A percentile compares a stretch with the other conserved stretches of the same genome.
Evolutionary conservation across 2,113 vertebrate species (phyloP).

Genomic region (Patagioenas fasciata): DNA sequence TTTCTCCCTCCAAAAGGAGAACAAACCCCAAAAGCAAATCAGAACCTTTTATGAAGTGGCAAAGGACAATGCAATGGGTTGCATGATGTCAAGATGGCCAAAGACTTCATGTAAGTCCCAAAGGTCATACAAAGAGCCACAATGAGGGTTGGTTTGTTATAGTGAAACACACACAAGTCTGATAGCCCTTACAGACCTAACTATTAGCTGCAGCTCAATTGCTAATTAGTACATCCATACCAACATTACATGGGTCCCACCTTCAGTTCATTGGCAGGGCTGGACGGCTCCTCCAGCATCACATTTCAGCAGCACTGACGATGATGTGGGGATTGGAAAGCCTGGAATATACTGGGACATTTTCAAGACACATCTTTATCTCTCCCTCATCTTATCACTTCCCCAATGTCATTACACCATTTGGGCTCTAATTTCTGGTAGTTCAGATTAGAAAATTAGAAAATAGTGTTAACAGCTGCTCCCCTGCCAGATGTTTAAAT

Average conservation of each 20-base stretch:
- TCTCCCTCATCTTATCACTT: not conserved
- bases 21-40: not conserved
- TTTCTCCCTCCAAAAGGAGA: not conserved
- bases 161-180: not conserved
- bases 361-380: not conserved
- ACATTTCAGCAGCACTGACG: not conserved
- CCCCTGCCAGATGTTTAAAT: not conserved
- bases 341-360: not conserved
- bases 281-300: not conserved
- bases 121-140: not conserved
- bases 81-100: not conserved
- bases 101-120: not conserved
- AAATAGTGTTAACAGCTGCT: not conserved
- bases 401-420: not conserved
- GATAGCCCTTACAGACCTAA: not conserved
- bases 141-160: not conserved
- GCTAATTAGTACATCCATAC: not conserved
- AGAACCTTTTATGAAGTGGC: not conserved
- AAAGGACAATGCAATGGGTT: not conserved
- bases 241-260: not conserved
- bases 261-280: rapidly evolving
- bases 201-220: not conserved
- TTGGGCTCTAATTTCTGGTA: not conserved
- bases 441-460: not conserved
- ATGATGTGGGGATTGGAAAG: not conserved